These are phyloP conservation scores for Herpailurus yagouaroundi DNA, from an alignment of 2,113 vertebrate genomes.

Conservation along the genomic window DNA sequence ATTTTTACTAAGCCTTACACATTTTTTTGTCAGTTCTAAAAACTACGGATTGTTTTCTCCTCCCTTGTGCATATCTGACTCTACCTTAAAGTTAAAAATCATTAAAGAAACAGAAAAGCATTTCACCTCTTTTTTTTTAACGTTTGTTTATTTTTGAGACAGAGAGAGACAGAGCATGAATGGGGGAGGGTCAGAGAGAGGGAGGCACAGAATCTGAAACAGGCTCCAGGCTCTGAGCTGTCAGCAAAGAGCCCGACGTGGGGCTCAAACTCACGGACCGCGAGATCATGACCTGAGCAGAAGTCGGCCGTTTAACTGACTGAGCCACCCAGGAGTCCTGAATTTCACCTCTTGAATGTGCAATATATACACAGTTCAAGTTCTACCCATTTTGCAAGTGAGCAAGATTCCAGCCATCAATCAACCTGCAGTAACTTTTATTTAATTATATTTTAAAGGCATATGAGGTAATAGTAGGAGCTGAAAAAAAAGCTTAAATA, in stretches of 20 bases:
- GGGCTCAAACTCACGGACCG: too few relatives aligned
- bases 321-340: too few relatives aligned
- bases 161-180: too few relatives aligned
- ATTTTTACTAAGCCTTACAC: constrained; percentile 37
- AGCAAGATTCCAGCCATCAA: constrained; percentile 6
- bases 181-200: too few relatives aligned
- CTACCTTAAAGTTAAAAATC: constrained; percentile 65
- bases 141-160: too few relatives aligned
- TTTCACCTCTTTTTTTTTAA: constrained; percentile 15
- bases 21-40: constrained; percentile 63
- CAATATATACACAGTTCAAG: constrained; percentile 33
- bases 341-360: constrained; percentile 41
- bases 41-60: constrained; percentile 42
- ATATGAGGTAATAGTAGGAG: not conserved
- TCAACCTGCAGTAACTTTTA: constrained; percentile 27
- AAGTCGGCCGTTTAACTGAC: too few relatives aligned
- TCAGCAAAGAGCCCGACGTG: too few relatives aligned
- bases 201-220: too few relatives aligned
- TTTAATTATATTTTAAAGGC: constrained; percentile 54
- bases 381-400: constrained; percentile 31
- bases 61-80: constrained; percentile 49
- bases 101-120: constrained; percentile 41
- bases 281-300: too few relatives aligned
- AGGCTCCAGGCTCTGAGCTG: too few relatives aligned
- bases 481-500: not conserved